These are phyloP conservation scores for Atopsyche davidsoni DNA, from an alignment of 1,140 invertebrate genomes.

Conservation along the genomic window DNA sequence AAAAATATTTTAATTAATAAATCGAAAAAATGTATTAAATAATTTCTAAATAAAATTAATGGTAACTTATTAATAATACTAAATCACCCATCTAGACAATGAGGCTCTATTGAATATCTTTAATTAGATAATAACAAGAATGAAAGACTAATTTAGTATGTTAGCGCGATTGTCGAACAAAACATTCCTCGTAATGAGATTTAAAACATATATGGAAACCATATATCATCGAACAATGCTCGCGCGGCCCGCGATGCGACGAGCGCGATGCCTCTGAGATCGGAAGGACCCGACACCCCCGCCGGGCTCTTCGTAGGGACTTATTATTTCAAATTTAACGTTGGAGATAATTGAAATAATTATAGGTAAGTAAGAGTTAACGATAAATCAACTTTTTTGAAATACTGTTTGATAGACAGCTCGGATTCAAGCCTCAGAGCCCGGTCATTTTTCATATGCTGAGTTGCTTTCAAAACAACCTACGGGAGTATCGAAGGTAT, in stretches of 20 bases:
- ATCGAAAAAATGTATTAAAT: neutral
- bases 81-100: neutral
- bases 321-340: too few species aligned
- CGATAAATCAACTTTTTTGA: slow-evolving; percentile 25
- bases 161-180: slow-evolving; percentile 3
- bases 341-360: slow-evolving; percentile 26
- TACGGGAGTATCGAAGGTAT: neutral
- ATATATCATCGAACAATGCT: too few species aligned
- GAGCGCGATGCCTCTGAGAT: too few species aligned
- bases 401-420: slow-evolving; percentile 10
- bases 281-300: too few species aligned
- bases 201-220: slow-evolving; percentile 1
- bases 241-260: too few species aligned
- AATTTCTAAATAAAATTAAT: neutral
- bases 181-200: slow-evolving; percentile 5
- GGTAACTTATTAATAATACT: slow-evolving; percentile 1
- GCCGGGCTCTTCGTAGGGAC: too few species aligned
- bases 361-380: slow-evolving; percentile 20
- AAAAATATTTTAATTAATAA: too few species aligned
- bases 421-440: neutral
- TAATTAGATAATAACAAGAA: slow-evolving; percentile 7
- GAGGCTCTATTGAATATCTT: slow-evolving; percentile 3
- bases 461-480: slow-evolving; percentile 1
- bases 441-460: slow-evolving; percentile 24
- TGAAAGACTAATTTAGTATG: neutral